Evolutionary conservation across 2,113 vertebrate genomes (phyloP), one percentile per base, ranked within the genome.

Genomic region (Rhinopomastus cyanomelas): DNA sequence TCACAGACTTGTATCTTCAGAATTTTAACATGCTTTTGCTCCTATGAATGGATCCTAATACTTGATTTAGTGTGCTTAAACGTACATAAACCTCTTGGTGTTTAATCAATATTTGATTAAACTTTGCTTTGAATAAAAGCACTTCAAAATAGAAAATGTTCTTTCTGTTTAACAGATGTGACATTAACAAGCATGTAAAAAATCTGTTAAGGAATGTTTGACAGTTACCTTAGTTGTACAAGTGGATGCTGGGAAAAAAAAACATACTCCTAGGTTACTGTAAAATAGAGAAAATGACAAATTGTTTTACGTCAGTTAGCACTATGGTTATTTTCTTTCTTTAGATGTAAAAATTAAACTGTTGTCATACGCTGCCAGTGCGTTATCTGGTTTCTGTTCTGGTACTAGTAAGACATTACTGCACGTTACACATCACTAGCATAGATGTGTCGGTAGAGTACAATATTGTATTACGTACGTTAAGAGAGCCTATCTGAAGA

Each of bases 381-480:
- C 64, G n/a, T 68, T 16, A 30, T 39, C 9, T 73, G 32, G 4
- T 49, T 75, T 68, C 16, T 65, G 0, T 75, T 68, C 16, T 77
- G 17, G 25, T 36, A 62, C 7, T 18, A 37, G 21, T 34, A 49
- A 42, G 11, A 42, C 39, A 42, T 42, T n/a, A n/a, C n/a, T n/a
- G n/a, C n/a, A n/a, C n/a, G n/a, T n/a, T n/a, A n/a, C n/a, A n/a
- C n/a, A 15, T 55, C 34, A 68, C 7, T 27, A 62, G n/a, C 32
- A 62, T 14, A 65, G 11, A 25, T 39, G 11, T 30, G 9, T 60
- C 34, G 52, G 8, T 3, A n/a, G 7, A 8, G 4, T 15, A 23
- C 44, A 48, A 27, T 27, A 15, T 12, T 81, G 6, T 16, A 9
- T 57, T 25, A 17, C 0, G 0, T 53, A 3, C 26, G 11, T 48